Evolutionary conservation across 2,888 invertebrate genomes (phyloP).

Genomic region (Holacanthella duospinosa): DNA sequence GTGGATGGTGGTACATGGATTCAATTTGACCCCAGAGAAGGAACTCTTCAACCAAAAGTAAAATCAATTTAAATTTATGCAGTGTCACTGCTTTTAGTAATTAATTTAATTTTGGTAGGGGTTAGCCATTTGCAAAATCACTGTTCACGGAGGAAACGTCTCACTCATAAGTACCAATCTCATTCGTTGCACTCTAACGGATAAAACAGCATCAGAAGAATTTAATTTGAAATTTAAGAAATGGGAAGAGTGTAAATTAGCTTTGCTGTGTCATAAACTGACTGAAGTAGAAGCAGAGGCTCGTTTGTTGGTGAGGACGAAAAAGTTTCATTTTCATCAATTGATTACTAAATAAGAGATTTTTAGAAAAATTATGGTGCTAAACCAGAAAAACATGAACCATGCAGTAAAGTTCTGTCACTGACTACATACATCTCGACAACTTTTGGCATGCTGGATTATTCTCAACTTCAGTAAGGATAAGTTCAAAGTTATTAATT

Average conservation of each 20-base stretch:
- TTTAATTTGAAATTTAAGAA: slow-evolving; percentile 13
- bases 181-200: slow-evolving; percentile 21
- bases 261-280: neutral
- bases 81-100: neutral
- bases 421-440: neutral
- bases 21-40: slow-evolving; percentile 27
- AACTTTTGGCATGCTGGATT: neutral
- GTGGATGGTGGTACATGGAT: slow-evolving; percentile 31
- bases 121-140: slow-evolving; percentile 16
- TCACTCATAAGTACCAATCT: slow-evolving; percentile 18
- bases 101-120: slow-evolving; percentile 7
- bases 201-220: slow-evolving; percentile 19
- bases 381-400: neutral
- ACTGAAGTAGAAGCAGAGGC: neutral
- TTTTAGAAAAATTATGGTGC: neutral
- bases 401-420: neutral
- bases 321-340: too few relatives aligned
- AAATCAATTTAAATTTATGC: neutral
- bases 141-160: slow-evolving; percentile 26
- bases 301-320: neutral
- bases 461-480: neutral
- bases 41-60: slow-evolving; percentile 24
- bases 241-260: neutral
- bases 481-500: neutral
- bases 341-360: too few relatives aligned